Conservation (phyloP, 2,797 vertebrate species). For the Vireo griseus region DNA sequence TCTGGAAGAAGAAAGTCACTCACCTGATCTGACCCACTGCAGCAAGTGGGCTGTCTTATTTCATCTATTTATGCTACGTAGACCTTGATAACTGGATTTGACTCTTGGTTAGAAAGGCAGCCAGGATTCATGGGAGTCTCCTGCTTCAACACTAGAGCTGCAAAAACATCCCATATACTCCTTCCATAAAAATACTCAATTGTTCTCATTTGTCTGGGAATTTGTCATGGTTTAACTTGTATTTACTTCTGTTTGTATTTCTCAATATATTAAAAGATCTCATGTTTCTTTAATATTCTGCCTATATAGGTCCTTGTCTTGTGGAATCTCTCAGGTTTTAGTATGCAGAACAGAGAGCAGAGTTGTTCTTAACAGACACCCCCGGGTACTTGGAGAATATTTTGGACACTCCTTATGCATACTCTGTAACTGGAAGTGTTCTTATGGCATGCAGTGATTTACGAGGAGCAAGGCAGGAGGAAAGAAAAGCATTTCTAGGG, state of each 20-base stretch:
- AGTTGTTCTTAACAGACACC: not conserved
- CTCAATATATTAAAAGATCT: not conserved
- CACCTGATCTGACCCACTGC: not conserved
- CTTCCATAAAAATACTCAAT: not conserved
- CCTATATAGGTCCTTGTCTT: not conserved
- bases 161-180: not conserved
- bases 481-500: not conserved
- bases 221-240: not conserved
- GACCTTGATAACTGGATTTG: not conserved
- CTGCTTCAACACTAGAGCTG: not conserved
- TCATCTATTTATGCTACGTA: not conserved
- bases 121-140: not conserved
- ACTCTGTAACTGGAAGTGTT: not conserved
- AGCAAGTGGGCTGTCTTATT: not conserved
- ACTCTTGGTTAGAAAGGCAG: not conserved
- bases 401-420: not conserved
- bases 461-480: rapidly evolving
- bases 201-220: not conserved
- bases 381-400: not conserved
- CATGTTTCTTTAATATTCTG: not conserved
- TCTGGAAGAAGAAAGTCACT: not conserved
- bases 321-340: not conserved
- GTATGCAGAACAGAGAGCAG: not conserved
- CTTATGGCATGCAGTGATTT: not conserved
- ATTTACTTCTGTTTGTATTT: not conserved